phyloP scores from a whole-genome alignment of 2,113 vertebrate genomes.

The Tachuris rubrigastra region DNA sequence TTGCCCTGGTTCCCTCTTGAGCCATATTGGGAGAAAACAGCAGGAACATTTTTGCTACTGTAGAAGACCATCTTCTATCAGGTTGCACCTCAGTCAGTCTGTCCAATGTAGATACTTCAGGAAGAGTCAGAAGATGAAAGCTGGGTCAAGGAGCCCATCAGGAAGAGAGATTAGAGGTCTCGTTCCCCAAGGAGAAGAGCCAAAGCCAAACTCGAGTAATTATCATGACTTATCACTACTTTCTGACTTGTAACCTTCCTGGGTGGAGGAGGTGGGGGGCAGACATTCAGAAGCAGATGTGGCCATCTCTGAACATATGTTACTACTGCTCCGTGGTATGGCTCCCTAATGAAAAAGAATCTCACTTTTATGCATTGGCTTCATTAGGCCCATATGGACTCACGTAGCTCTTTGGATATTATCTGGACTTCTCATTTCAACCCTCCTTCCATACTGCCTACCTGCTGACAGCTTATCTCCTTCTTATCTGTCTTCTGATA shows the following conservation, averaged over 20 bases:
- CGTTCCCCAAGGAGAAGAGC: not conserved
- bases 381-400: slow-evolving; percentile 62
- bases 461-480: not conserved
- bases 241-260: slow-evolving; percentile 50
- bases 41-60: not conserved
- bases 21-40: not conserved
- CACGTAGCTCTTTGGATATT: slow-evolving; percentile 12
- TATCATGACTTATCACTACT: slow-evolving; percentile 53
- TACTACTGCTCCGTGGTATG: not conserved
- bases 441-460: not conserved
- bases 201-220: slow-evolving; percentile 12
- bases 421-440: slow-evolving; percentile 26
- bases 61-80: not conserved
- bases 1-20: not conserved
- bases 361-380: slow-evolving; percentile 27
- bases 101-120: not conserved
- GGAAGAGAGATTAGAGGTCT: not conserved
- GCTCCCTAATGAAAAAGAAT: slow-evolving; percentile 66
- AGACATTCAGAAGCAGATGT: slow-evolving; percentile 56
- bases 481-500: slow-evolving; percentile 4
- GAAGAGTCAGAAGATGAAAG: not conserved
- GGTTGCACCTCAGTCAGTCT: not conserved
- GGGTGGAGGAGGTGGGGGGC: slow-evolving; percentile 6
- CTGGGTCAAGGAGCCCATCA: not conserved
- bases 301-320: slow-evolving; percentile 52